Evolutionary conservation across 2,797 vertebrate genomes (phyloP).

Genomic region (Enteromius mattozi): DNA sequence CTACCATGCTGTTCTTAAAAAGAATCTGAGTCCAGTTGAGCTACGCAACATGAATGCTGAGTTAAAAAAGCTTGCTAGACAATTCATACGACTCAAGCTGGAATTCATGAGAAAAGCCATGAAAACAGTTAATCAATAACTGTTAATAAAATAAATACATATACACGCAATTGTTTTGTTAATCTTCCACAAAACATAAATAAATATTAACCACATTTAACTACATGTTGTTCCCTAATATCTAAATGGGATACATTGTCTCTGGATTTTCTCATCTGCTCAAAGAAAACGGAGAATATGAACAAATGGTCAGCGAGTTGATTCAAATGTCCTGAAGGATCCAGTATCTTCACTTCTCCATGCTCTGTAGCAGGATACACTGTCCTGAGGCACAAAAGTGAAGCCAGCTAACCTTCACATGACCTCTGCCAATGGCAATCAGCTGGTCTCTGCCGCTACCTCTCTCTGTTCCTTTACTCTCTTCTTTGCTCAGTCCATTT

Average conservation of each 20-base stretch:
- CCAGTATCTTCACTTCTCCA: slow-evolving; percentile 3
- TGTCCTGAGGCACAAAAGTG: slow-evolving; percentile 7
- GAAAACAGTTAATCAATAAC: background rate
- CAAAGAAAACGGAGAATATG: background rate
- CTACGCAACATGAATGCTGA: background rate
- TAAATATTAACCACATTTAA: no score
- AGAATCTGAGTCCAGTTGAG: background rate
- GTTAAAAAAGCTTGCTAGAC: background rate
- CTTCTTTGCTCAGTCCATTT: background rate
- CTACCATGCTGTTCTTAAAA: background rate
- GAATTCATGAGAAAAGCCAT: background rate
- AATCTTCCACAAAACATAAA: background rate
- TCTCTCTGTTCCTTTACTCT: background rate
- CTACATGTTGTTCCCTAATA: background rate
- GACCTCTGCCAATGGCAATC: slow-evolving; percentile 50
- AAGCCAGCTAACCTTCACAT: slow-evolving; percentile 40
- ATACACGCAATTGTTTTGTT: background rate
- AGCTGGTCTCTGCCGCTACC: slow-evolving; percentile 10
- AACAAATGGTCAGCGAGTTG: background rate
- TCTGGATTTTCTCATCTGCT: background rate
- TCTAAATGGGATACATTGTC: background rate
- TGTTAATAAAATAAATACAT: background rate
- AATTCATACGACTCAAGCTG: background rate
- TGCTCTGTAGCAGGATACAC: slow-evolving; percentile 12
- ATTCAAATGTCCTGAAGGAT: background rate